A percentile compares a stretch with the other conserved stretches of the same genome.
phyloP scores from a whole-genome alignment of 37 sponge, comb jelly and placozoan genomes.

The Aphrocallistes beatrix region DNA sequence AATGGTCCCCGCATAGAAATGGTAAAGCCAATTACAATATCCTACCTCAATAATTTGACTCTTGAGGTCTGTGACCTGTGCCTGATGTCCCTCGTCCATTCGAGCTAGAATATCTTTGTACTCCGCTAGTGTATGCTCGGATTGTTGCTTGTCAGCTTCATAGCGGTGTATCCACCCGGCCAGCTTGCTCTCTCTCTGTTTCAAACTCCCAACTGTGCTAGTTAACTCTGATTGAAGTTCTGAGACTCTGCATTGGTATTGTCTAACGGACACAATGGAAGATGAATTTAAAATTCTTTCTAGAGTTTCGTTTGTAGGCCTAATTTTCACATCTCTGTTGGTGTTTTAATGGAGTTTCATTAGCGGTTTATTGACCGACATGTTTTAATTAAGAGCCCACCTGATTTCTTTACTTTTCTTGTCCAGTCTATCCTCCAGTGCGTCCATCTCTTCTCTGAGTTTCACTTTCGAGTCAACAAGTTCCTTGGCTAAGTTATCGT shows the following conservation, averaged over 20 bases:
- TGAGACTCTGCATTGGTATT: neutral
- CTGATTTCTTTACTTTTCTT: neutral
- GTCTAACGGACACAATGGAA: neutral
- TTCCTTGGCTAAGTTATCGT: slow-evolving; percentile 74
- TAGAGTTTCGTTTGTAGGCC: neutral
- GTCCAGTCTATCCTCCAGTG: neutral
- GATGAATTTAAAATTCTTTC: neutral
- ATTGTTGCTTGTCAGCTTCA: neutral
- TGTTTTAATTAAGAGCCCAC: neutral
- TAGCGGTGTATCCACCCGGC: neutral
- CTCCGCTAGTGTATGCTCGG: neutral
- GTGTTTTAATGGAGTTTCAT: too few species aligned
- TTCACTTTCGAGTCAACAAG: slow-evolving; percentile 69
- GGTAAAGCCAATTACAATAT: too few species aligned
- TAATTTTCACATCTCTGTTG: neutral
- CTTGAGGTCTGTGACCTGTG: neutral
- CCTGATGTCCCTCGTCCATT: neutral
- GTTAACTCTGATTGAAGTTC: neutral
- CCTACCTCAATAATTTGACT: neutral
- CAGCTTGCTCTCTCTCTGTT: neutral
- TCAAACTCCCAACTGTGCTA: neutral
- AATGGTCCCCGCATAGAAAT: too few species aligned
- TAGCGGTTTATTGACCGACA: neutral
- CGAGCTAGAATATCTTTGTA: neutral
- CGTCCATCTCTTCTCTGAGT: slow-evolving; percentile 77